Conservation (phyloP, 2,797 vertebrate species). For the Enteromius trimaculatus region DNA sequence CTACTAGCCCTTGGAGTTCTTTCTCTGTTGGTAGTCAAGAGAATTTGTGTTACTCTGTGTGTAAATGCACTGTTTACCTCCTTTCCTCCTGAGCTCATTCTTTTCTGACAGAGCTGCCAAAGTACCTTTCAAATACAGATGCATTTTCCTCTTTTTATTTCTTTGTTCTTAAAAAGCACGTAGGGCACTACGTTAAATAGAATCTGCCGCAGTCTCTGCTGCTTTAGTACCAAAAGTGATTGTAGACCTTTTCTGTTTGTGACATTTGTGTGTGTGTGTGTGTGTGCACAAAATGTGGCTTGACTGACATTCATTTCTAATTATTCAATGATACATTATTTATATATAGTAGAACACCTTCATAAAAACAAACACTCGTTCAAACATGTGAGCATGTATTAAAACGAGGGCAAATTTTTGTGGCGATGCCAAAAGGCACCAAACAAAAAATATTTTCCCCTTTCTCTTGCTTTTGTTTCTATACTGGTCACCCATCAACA, state of each 20-base stretch:
- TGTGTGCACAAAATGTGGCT: slow-evolving; percentile 6
- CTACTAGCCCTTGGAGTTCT: slow-evolving; percentile 11
- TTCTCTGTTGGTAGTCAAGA: slow-evolving; percentile 15
- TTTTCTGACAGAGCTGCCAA: slow-evolving; percentile 56
- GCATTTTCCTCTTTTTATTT: slow-evolving; percentile 65
- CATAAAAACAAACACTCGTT: slow-evolving; percentile 34
- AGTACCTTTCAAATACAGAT: slow-evolving; percentile 65
- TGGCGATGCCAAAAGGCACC: neutral
- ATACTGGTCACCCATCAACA: neutral
- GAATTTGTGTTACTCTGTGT: slow-evolving; percentile 13
- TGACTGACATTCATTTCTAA: slow-evolving; percentile 39
- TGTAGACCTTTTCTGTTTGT: slow-evolving; percentile 1
- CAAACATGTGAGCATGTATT: neutral
- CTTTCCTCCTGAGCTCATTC: slow-evolving; percentile 57
- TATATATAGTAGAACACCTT: slow-evolving; percentile 27
- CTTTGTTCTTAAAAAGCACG: slow-evolving; percentile 55
- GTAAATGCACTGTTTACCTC: slow-evolving; percentile 49
- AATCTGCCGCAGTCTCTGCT: slow-evolving; percentile 76
- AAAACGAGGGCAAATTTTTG: slow-evolving; percentile 9
- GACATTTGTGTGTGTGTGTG: slow-evolving; percentile 13
- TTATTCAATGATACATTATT: slow-evolving; percentile 21
- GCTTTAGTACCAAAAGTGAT: slow-evolving; percentile 70
- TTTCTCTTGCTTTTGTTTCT: neutral
- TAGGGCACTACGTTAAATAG: slow-evolving; percentile 68
- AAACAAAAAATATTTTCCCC: neutral